A percentile compares a stretch with the other conserved stretches of the same genome.
Conservation (phyloP, 2,113 vertebrate genomes). For the Pygoscelis adeliae region DNA sequence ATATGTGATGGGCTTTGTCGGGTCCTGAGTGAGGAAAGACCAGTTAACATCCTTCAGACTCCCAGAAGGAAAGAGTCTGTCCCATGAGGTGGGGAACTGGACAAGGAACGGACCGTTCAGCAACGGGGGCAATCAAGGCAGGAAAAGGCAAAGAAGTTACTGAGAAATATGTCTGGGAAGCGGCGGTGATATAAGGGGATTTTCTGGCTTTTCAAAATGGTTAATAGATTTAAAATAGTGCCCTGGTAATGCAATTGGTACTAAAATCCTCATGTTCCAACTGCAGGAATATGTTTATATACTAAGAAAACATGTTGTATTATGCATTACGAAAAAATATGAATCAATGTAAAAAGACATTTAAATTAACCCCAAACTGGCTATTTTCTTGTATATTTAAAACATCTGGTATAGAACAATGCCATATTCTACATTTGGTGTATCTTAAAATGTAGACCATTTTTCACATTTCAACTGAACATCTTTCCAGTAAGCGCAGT, state of each 20-base stretch:
- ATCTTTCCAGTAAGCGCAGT: background rate
- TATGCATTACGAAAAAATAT: background rate
- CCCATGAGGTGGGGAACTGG: background rate
- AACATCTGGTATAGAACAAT: conserved; percentile 12
- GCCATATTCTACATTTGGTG: background rate
- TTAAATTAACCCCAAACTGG: background rate
- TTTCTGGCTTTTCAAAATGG: background rate
- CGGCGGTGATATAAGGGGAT: background rate
- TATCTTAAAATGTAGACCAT: background rate
- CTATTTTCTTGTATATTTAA: conserved; percentile 10
- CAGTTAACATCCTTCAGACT: background rate
- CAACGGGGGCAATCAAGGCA: background rate
- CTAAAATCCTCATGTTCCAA: background rate
- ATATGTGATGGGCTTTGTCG: accelerated
- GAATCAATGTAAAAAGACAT: background rate
- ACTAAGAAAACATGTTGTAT: background rate
- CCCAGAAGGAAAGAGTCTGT: background rate
- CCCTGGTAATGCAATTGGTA: background rate
- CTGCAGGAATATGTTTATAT: background rate
- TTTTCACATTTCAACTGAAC: background rate
- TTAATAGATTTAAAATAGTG: background rate
- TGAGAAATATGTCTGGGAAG: background rate
- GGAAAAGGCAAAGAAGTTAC: background rate
- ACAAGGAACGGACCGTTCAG: background rate
- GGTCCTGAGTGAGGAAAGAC: background rate